A percentile compares a stretch with the other conserved stretches of the same genome.
phyloP scores from a whole-genome alignment of 2,113 vertebrate genomes.

The Origma solitaria region DNA sequence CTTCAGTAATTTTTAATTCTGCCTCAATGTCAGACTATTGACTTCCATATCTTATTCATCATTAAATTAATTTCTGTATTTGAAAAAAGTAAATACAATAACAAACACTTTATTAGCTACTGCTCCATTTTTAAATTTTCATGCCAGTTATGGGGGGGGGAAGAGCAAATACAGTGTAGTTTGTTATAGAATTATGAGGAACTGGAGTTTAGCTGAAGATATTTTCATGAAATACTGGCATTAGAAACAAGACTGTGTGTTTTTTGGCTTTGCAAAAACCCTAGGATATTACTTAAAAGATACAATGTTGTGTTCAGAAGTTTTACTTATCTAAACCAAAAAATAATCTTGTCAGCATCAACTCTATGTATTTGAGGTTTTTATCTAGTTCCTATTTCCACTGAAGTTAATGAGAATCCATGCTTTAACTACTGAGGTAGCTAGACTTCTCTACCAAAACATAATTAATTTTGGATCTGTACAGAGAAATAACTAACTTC shows the following conservation, averaged over 20 bases:
- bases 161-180: neutral
- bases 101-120: neutral
- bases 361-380: neutral
- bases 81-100: slow-evolving; percentile 20
- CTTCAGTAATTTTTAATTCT: neutral
- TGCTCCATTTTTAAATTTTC: slow-evolving; percentile 4
- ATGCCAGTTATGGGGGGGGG: neutral
- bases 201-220: neutral
- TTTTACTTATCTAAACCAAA: neutral
- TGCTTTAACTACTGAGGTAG: neutral
- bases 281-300: neutral
- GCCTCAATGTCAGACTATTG: neutral
- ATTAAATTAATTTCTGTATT: slow-evolving; percentile 27
- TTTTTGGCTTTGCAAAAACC: neutral
- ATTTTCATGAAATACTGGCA: neutral
- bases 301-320: rapidly evolving
- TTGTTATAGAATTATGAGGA: neutral
- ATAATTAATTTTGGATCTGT: neutral
- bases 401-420: neutral
- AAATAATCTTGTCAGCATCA: neutral
- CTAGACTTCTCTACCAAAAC: neutral
- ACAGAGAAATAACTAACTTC: neutral
- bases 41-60: neutral
- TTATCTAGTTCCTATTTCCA: neutral
- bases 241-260: neutral